These are phyloP conservation scores for Andrena bucephala DNA, from an alignment of 2,888 invertebrate genomes.

Conservation along the genomic window DNA sequence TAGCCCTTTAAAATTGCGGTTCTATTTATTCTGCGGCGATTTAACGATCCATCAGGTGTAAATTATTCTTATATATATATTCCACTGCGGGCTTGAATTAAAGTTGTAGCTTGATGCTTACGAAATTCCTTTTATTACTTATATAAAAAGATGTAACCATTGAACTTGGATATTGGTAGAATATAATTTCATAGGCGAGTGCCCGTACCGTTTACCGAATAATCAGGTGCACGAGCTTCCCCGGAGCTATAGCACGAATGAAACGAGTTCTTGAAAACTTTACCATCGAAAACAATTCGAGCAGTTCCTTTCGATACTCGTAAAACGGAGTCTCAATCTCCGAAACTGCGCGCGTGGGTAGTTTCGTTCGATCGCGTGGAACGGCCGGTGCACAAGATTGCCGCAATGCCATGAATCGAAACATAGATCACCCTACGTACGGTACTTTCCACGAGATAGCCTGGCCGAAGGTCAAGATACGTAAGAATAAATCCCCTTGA, in stretches of 20 bases:
- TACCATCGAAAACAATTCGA: slow-evolving; percentile 42
- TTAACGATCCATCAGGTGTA: neutral
- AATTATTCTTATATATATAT: slow-evolving; percentile 6
- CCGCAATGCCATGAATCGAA: slow-evolving; percentile 48
- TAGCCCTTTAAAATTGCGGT: slow-evolving; percentile 28
- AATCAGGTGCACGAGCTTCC: no score
- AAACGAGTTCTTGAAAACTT: slow-evolving; percentile 1
- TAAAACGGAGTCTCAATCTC: slow-evolving; percentile 22
- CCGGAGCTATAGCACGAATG: neutral
- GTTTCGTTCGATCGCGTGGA: slow-evolving; percentile 8
- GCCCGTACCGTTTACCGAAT: no score
- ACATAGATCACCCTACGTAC: slow-evolving; percentile 22
- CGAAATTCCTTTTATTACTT: neutral
- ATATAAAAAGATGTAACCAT: neutral
- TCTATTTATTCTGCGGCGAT: slow-evolving; percentile 15
- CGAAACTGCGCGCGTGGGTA: slow-evolving; percentile 15
- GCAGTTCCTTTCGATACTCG: slow-evolving; percentile 10
- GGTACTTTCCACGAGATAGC: slow-evolving; percentile 41
- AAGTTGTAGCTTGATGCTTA: neutral
- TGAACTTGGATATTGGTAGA: neutral
- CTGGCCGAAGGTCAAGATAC: slow-evolving; percentile 52
- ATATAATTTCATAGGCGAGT: no score
- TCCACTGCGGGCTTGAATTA: neutral
- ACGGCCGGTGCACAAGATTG: slow-evolving; percentile 24
- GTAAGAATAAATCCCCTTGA: slow-evolving; percentile 40